Base-by-base conservation (phyloP, 2,888 invertebrate species). In the Tribolium freemani region DNA sequence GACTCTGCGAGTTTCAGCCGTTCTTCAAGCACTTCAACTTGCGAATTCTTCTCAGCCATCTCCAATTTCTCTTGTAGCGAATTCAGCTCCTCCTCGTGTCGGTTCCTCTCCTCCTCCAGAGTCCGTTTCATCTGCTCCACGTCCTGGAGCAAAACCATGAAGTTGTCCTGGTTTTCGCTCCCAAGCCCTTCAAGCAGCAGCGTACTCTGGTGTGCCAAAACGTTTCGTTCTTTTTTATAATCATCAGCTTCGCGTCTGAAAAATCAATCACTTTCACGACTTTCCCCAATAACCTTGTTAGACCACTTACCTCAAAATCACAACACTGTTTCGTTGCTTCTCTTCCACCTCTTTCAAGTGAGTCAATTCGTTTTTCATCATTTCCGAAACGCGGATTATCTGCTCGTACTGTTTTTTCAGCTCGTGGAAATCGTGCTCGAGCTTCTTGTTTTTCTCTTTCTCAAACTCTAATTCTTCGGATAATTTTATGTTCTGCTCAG, bases 11-110 rank as follows among this genome's bases (percentile, higher is more conserved):
- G 83, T 80, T 88, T 90, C 38, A 93, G 87, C 79, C 92, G 91
- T 83, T 93, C 93, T 77, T 93, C 93, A 81, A 93, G 88, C 0
- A 93, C 84, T 20, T 93, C 90, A 9, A 91, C 88, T 81, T 93
- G 91, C 0, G 91, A 90, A 78, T 92, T 91, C 74, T 90, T 89
- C 76, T 92, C 91, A 75, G 90, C 89, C 76, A 92, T 91, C 56
- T 92, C 90, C 56, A 93, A 78, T 83, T 92, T 91, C 48, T 90
- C 90, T 86, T 92, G 92, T 50, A 93, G 80, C 8, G 89, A 87
- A 68, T 89, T 88, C 0, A 93, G 79, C 81, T 91, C 90, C 46
- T 89, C 88, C 5, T 87, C 84, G 77, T 91, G 90, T 21, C 88
- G 81, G 53, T 87, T 87, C 30, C 88, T 87, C 84, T 92, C 92